phyloP scores from a whole-genome alignment of 2,888 invertebrate species.

The Gandaritis pyraliata region DNA sequence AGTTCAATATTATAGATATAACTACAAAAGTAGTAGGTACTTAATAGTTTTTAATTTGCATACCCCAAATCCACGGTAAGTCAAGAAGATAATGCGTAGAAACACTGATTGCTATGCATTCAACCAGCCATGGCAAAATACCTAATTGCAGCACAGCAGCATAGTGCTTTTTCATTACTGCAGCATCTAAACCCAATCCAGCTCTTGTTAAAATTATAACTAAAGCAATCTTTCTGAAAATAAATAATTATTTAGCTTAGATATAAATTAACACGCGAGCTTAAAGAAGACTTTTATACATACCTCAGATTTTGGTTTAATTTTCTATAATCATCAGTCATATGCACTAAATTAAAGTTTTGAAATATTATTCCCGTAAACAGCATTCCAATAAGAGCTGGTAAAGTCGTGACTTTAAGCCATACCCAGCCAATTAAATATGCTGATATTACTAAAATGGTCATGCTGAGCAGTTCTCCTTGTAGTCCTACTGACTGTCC shows the following conservation, averaged over 20 bases:
- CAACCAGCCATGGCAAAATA: constrained; percentile 90
- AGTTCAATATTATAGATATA: not conserved
- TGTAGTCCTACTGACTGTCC: constrained; percentile 86
- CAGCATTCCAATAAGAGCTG: constrained; percentile 91
- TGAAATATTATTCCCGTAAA: constrained; percentile 88
- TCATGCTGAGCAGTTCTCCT: constrained; percentile 87
- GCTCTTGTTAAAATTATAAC: constrained; percentile 93
- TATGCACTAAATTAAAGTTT: constrained; percentile 86
- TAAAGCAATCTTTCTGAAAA: constrained; percentile 89
- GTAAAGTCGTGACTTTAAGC: constrained; percentile 87
- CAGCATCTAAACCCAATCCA: constrained; percentile 92
- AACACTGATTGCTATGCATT: constrained; percentile 86
- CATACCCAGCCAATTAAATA: constrained; percentile 89
- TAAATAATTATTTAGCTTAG: not conserved
- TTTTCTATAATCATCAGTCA: constrained; percentile 85
- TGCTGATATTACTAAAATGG: constrained; percentile 86
- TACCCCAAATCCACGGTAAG: constrained; percentile 91
- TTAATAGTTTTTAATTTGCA: not conserved
- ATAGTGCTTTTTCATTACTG: constrained; percentile 88
- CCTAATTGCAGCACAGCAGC: constrained; percentile 90
- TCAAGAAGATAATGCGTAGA: constrained; percentile 87
- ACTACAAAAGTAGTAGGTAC: too few species aligned
- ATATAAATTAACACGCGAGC: not conserved
- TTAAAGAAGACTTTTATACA: constrained; percentile 59
- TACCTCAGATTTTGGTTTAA: constrained; percentile 86